Conservation (phyloP, 2,888 invertebrate species). For the Molorchus minor region DNA sequence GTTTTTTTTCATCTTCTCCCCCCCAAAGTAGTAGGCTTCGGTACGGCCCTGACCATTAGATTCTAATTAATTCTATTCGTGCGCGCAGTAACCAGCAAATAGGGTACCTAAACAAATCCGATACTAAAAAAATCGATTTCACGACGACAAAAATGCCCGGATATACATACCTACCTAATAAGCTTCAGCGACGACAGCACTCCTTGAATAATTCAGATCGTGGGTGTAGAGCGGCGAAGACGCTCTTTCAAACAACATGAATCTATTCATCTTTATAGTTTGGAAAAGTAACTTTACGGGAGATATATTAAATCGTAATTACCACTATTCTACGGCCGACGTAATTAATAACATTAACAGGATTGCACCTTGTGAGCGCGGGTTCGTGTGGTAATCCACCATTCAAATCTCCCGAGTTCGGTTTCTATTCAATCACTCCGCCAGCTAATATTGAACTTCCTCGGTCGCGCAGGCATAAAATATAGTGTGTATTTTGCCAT, state of each 20-base stretch:
- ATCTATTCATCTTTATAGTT: slow-evolving; percentile 26
- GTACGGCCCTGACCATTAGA: no score
- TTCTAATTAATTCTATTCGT: background rate
- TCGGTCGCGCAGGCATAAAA: slow-evolving; percentile 12
- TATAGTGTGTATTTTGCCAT: slow-evolving; percentile 17
- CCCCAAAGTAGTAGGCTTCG: no score
- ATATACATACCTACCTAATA: no score
- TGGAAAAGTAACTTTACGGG: slow-evolving; percentile 23
- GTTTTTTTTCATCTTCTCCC: no score
- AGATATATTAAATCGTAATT: slow-evolving; percentile 28
- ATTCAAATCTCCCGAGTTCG: slow-evolving; percentile 13
- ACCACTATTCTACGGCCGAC: slow-evolving; percentile 31
- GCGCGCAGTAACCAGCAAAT: slow-evolving; percentile 1
- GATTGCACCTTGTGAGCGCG: slow-evolving; percentile 29
- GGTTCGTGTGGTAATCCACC: slow-evolving; percentile 17
- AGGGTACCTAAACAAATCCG: background rate
- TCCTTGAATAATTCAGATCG: slow-evolving; percentile 14
- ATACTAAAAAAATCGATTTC: slow-evolving; percentile 8
- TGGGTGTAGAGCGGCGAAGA: slow-evolving; percentile 13
- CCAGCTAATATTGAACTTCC: slow-evolving; percentile 9
- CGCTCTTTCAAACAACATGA: slow-evolving; percentile 26
- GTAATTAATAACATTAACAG: slow-evolving; percentile 33
- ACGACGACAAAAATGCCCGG: slow-evolving; percentile 2
- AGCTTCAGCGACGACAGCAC: background rate
- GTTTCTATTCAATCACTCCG: slow-evolving; percentile 16